Conservation (phyloP, 1,140 invertebrate species). For the Diachasma alloeum region DNA sequence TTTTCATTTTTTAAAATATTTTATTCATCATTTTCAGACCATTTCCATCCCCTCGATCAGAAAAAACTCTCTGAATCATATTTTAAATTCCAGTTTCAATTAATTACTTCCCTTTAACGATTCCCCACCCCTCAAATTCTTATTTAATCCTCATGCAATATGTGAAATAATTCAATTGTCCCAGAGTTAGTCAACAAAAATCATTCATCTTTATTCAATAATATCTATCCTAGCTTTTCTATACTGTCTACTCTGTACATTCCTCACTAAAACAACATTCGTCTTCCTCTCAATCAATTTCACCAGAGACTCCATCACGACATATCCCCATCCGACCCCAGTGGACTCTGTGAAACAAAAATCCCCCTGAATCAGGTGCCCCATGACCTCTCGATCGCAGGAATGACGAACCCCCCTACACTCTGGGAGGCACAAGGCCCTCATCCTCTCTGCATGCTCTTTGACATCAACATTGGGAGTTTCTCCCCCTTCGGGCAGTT, state of each 20-base stretch:
- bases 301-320: conserved; percentile 68
- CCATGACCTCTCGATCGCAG: conserved; percentile 74
- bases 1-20: no score
- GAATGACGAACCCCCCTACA: conserved; percentile 68
- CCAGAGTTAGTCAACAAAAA: no score
- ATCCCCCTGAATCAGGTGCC: conserved; percentile 75
- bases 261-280: conserved; percentile 61
- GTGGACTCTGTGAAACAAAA: conserved; percentile 75
- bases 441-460: conserved; percentile 71
- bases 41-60: no score
- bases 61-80: no score
- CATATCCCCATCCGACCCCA: conserved; percentile 74
- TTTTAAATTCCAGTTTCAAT: no score
- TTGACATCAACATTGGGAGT: conserved; percentile 45
- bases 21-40: no score
- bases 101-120: no score
- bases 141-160: no score
- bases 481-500: not conserved
- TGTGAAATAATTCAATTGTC: no score
- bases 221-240: conserved; percentile 61
- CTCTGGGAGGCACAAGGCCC: conserved; percentile 74
- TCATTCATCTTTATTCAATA: conserved; percentile 22
- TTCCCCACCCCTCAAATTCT: no score
- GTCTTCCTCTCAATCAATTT: conserved; percentile 55
- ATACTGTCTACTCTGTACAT: conserved; percentile 63